Base-by-base conservation (phyloP, 2,113 vertebrate species). In the Sander lucioperca region DNA sequence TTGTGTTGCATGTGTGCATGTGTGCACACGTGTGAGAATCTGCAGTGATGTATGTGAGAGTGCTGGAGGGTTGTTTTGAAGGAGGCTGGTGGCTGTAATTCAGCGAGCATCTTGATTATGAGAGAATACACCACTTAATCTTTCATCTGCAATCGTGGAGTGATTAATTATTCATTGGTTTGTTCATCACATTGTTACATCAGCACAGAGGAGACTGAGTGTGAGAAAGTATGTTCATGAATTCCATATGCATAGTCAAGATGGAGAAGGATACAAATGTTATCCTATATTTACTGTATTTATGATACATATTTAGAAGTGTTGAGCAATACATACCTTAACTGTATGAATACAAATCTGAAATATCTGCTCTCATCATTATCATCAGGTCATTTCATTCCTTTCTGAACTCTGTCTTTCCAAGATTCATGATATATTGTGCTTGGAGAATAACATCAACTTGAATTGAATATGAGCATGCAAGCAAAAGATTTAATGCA, bases 101-200 rank as follows among this genome's bases (percentile, higher is more conserved):
- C 75, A 67, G 21, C 3, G 50, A 78, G 51, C 39, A 48, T 74
- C 71, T 56, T 36, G 9, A 79, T 88, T 57, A 84, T 43, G 56
- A 74, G 68, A 82, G 69, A 83, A 78, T 23, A 47, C 33, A 50
- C 12, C 63, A 19, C 64, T 82, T 88, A 84, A 83, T 85, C 58
- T 79, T 79, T 81, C 59, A 66, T 62, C 4, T 16, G 45, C 69
- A 69, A 71, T 84, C 59, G 57, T 72, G 5, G 74, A 15, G 58
- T 9, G 14, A 85, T 93, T 66, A 79, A 86, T 88, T 74, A 89
- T 93, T 91, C 78, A 92, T 75, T 3, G 74, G 23, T 50, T 82
- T 82, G 48, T 80, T 86, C 57, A 79, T 79, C 79, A 51, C 64
- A 81, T 70, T 80, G 84, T 89, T 85, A 51, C 87, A 77, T 79